Conservation (phyloP, 2,797 vertebrate species). For the Chaunax sp. region DNA sequence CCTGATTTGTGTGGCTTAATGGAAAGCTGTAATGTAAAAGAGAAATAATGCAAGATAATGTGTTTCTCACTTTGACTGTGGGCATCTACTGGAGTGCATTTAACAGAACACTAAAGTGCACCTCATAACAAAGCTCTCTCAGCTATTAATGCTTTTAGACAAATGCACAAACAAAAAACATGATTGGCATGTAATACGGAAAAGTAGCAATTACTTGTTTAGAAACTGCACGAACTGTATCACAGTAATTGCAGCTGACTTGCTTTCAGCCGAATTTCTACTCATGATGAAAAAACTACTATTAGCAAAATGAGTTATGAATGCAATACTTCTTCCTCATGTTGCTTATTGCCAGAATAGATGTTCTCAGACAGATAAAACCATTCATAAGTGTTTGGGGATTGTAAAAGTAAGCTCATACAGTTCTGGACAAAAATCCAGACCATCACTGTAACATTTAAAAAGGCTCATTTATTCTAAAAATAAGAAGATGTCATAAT, state of each 20-base stretch:
- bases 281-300: too few relatives aligned
- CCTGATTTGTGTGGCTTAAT: slow-evolving; percentile 22
- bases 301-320: too few relatives aligned
- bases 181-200: slow-evolving; percentile 8
- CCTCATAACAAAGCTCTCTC: slow-evolving; percentile 32
- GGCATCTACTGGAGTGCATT: slow-evolving; percentile 6
- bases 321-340: too few relatives aligned
- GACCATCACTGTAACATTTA: too few relatives aligned
- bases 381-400: too few relatives aligned
- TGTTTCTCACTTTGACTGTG: slow-evolving; percentile 6
- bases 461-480: too few relatives aligned
- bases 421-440: too few relatives aligned
- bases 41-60: slow-evolving; percentile 17
- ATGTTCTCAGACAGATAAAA: too few relatives aligned
- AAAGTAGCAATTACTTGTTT: slow-evolving; percentile 40
- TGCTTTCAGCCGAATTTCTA: too few relatives aligned
- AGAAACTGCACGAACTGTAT: slow-evolving; percentile 40
- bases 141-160: slow-evolving; percentile 35
- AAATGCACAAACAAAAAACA: slow-evolving; percentile 6
- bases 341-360: too few relatives aligned
- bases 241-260: slow-evolving; percentile 9
- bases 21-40: slow-evolving; percentile 5
- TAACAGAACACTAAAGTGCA: slow-evolving; percentile 39
- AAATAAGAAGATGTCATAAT: neutral
- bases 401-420: too few relatives aligned